These are phyloP conservation scores for Helicolenus hilgendorfi DNA, from an alignment of 2,797 vertebrate species.

Conservation along the genomic window DNA sequence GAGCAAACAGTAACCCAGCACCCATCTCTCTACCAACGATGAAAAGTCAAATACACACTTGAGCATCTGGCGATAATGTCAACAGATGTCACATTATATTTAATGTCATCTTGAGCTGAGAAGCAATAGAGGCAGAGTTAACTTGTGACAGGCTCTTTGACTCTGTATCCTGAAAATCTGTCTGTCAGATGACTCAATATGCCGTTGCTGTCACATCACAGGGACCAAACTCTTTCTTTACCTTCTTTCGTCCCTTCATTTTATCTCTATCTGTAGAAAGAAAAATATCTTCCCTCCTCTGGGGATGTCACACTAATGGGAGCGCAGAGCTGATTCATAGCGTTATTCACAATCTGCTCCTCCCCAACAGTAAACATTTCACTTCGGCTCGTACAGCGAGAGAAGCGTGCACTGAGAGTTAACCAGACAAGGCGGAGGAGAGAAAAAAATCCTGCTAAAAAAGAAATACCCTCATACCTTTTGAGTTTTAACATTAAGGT, in stretches of 20 bases:
- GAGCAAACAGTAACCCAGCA: background rate
- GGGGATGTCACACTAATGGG: constrained; percentile 44
- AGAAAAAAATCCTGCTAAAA: background rate
- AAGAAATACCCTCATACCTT: background rate
- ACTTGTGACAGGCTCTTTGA: background rate
- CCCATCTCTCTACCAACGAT: background rate
- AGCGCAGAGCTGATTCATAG: constrained; percentile 45
- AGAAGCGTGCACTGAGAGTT: background rate
- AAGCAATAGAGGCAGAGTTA: background rate
- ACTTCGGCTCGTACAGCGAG: background rate
- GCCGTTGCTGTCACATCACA: background rate
- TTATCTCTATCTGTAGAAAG: background rate
- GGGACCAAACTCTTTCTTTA: background rate
- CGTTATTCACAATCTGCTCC: constrained; percentile 53
- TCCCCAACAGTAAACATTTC: constrained; percentile 62
- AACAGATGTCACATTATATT: background rate
- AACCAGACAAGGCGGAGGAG: background rate
- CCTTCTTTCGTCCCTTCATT: background rate
- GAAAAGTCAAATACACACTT: background rate
- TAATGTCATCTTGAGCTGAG: constrained; percentile 4
- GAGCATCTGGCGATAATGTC: background rate
- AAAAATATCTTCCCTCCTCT: constrained; percentile 4
- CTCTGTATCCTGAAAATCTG: background rate
- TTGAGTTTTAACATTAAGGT: background rate
- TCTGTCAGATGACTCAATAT: background rate